Base-by-base conservation (phyloP, 2,797 vertebrate species). In the Melanotaenia parkinsoni region DNA sequence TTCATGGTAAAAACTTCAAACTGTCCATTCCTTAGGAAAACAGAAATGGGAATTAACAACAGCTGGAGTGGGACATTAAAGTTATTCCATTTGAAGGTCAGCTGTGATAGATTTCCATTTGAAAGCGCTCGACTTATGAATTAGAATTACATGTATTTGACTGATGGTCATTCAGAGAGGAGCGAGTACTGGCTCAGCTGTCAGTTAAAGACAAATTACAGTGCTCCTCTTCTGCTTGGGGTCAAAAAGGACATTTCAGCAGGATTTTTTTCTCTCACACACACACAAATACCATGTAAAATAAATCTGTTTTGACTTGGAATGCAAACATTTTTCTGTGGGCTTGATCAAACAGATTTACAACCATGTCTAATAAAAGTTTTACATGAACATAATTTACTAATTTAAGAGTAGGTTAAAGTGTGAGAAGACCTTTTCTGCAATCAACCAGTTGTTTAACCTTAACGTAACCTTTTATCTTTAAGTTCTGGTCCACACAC, bases 401-500 rank as follows among this genome's bases (percentile, higher is more conserved):
- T 8, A 43, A 58, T 58, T 61, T 35, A 35, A 54, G 26, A 35
- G 53, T 5, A 56, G 16, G 63, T 38, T 7, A 28, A 38, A 11
- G 32, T 47, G n/a, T 51, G 22, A 37, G 16, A 47, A 35, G 22
- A 50, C 7, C 16, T 59, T 6, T 14, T 68, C n/a, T 68, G 4
- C 9, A 35, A n/a, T 45, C 56, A 68, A 22, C 6, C 18, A 45
- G 35, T 24, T n/a, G 33, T 56, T 59, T 70, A 43, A 9, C 28
- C 51, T 45, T 28, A 63, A 57, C 33, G 51, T 81, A 69, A 80
- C 84, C 65, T 86, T 80, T 77, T 47, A 86, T 83, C 75, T 75
- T 20, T 28, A 82, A 63, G 63, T 57, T 58, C 70, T 70, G 63
- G 45, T 74, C 75, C 24, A 79, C 58, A 68, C n/a, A 74, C 56